phyloP scores from a whole-genome alignment of 2,797 vertebrate species.

The Hydrocynus forskahlii region DNA sequence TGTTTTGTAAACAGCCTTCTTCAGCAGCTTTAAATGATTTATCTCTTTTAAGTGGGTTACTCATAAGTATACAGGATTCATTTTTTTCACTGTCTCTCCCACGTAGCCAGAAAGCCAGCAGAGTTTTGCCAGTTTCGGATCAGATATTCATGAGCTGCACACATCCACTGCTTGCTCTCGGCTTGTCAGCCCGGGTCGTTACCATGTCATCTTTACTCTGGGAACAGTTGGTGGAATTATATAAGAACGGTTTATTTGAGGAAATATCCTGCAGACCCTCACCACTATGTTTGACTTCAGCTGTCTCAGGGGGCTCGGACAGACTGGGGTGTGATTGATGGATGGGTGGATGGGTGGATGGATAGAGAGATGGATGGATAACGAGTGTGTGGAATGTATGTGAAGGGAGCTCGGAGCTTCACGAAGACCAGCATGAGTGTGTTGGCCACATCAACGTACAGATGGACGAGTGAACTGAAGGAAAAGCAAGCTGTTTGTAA shows the following conservation, averaged over 20 bases:
- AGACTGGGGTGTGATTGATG: slow-evolving; percentile 28
- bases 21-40: slow-evolving; percentile 28
- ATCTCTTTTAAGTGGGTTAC: slow-evolving; percentile 32
- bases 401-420: not conserved
- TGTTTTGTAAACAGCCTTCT: slow-evolving; percentile 38
- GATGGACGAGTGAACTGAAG: slow-evolving; percentile 4
- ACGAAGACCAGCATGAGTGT: not conserved
- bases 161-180: slow-evolving; percentile 35
- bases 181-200: slow-evolving; percentile 50
- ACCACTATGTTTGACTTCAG: slow-evolving; percentile 10
- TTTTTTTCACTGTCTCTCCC: slow-evolving; percentile 34
- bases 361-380: not conserved
- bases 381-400: not conserved
- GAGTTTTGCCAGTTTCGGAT: slow-evolving; percentile 45
- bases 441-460: not conserved
- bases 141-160: slow-evolving; percentile 55
- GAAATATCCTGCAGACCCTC: slow-evolving; percentile 37
- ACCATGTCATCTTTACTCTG: slow-evolving; percentile 44
- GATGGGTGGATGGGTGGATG: slow-evolving; percentile 9
- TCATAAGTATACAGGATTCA: slow-evolving; percentile 25
- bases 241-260: slow-evolving; percentile 49
- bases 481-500: slow-evolving; percentile 22
- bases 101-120: slow-evolving; percentile 49
- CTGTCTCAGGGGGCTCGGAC: slow-evolving; percentile 24
- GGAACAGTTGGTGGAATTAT: slow-evolving; percentile 45